Percentiles rank a stretch among this genome's conserved stretches.
These are phyloP conservation scores for Hassar affinis DNA, from an alignment of 2,113 vertebrate species.

Conservation along the genomic window DNA sequence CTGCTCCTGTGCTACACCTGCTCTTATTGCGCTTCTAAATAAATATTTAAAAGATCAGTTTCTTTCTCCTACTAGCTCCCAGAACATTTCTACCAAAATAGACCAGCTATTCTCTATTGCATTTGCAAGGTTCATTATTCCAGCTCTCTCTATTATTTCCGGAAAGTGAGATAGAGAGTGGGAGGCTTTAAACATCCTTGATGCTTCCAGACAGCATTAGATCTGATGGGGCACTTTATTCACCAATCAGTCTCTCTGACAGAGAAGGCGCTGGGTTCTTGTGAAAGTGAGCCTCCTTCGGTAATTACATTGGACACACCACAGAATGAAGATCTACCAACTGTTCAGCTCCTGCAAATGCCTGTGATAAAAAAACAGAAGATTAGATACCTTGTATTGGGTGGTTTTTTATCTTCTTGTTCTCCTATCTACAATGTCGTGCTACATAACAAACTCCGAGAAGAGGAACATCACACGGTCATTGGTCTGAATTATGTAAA, in stretches of 20 bases:
- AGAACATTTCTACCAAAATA: background rate
- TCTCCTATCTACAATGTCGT: background rate
- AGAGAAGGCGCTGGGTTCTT: background rate
- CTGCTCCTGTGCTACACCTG: background rate
- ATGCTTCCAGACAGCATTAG: conserved; percentile 16
- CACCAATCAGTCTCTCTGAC: background rate
- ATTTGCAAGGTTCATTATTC: conserved; percentile 14
- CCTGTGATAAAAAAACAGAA: background rate
- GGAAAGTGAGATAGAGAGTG: background rate
- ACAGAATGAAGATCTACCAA: background rate
- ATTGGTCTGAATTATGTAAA: background rate
- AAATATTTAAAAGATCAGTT: background rate
- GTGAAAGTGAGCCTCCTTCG: background rate
- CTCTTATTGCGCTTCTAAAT: background rate
- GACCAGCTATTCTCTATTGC: background rate
- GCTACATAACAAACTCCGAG: background rate
- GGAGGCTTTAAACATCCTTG: conserved; percentile 11
- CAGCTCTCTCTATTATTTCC: conserved; percentile 9
- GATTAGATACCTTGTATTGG: background rate
- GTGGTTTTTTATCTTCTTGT: background rate
- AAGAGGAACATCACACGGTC: background rate
- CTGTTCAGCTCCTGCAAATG: background rate
- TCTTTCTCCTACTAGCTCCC: background rate
- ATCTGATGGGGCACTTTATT: conserved; percentile 27
- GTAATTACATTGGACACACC: conserved; percentile 2